Evolutionary conservation across 2,888 invertebrate species (phyloP), one percentile per base, ranked within the genome.

Genomic region (Callyntrura guangdongensis): DNA sequence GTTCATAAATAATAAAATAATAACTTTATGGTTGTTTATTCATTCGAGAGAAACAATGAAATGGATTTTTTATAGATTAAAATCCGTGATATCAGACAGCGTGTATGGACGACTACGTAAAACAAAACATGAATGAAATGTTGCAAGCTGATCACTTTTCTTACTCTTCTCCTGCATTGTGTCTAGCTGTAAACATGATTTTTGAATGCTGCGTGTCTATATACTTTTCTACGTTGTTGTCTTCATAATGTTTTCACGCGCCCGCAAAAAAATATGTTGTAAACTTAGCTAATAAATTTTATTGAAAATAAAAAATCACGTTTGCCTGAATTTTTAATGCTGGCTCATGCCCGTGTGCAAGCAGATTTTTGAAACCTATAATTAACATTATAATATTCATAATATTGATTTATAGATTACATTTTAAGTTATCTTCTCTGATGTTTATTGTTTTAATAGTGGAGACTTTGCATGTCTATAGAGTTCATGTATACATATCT

Each of bases 331-430:
- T 79, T 59, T 77, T 79, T 59, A 36, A 79, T 59, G 79, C 79
- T 79, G 56, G 59, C 79, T 79, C 79, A 79, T 59, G 59, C 74
- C 56, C 64, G 64, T 82, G 20, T 72, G 82, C 27, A 64, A 20
- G 49, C 61, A 74, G 61, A 77, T 83, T 67, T 83, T 86, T 53
- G 89, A 82, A 89, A 83, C 88, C 85, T 90, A 69, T 74, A 92
- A 92, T 92, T 92, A 92, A 88, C 87, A 81, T 69, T 82, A 82
- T 56, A 79, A 79, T 64, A 56, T 77, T 90, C 89, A 85, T 82
- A 36, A 36, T 36, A 89, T 91, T 92, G 92, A 92, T 91, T 92
- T 92, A 92, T 91, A 92, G 87, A 91, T 90, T 90, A 89, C 89
- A 90, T 89, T 89, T 82, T 90, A 88, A 82, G 72, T 82, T 86